Conservation (phyloP, 2,797 vertebrate species). For the Margarornis squamiger region DNA sequence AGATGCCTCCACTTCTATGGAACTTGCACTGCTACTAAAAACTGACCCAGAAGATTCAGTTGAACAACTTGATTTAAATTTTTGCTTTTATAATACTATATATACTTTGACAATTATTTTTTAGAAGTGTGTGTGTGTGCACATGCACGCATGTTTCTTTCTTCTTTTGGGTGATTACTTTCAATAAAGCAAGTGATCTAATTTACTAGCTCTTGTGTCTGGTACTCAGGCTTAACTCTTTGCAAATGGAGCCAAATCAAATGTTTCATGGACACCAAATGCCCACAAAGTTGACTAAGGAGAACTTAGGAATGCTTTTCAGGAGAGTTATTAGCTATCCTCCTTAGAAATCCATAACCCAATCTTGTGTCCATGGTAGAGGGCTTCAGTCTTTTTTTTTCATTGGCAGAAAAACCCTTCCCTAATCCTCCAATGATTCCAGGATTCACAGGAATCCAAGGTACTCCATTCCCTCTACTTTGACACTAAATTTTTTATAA, state of each 20-base stretch:
- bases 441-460: background rate
- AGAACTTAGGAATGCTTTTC: background rate
- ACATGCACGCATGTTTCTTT: background rate
- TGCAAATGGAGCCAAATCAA: background rate
- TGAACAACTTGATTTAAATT: background rate
- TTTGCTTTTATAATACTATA: background rate
- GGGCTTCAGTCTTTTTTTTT: background rate
- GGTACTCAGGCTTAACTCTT: background rate
- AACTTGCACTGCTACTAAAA: background rate
- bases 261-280: background rate
- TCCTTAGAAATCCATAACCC: background rate
- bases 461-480: background rate
- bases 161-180: background rate
- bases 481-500: background rate
- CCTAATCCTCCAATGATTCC: background rate
- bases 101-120: background rate
- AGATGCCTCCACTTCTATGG: background rate
- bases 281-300: background rate
- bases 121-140: background rate
- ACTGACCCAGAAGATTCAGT: background rate
- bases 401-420: background rate
- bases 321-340: background rate
- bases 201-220: background rate
- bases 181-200: background rate
- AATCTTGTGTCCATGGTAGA: background rate